phyloP scores from a whole-genome alignment of 2,113 vertebrate genomes.

The Poeciliopsis retropinna region DNA sequence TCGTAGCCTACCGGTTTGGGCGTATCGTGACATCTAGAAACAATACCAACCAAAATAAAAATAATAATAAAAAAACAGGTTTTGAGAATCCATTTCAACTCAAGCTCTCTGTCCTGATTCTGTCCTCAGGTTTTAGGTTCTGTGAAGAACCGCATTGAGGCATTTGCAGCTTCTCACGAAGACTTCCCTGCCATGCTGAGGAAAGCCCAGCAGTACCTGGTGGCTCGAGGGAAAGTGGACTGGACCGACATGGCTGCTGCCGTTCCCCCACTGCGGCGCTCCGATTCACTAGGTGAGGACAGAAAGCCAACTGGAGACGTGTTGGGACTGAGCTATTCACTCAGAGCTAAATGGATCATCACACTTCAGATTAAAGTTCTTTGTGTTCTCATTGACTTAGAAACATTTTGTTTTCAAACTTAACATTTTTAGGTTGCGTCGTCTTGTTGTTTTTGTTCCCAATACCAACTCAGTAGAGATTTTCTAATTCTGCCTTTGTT shows the following conservation, averaged over 20 bases:
- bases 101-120: background rate
- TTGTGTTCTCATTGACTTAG: no score
- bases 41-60: no score
- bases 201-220: conserved; percentile 93
- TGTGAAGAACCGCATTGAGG: conserved; percentile 95
- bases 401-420: no score
- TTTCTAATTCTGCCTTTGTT: no score
- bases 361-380: background rate
- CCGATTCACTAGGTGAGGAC: conserved; percentile 85
- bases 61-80: no score
- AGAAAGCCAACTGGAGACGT: background rate
- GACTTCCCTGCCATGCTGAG: conserved; percentile 91
- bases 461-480: no score
- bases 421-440: no score
- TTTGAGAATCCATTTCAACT: background rate
- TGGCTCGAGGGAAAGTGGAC: conserved; percentile 90
- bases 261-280: conserved; percentile 81
- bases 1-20: background rate
- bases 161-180: conserved; percentile 89
- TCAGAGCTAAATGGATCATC: no score
- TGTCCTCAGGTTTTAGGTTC: conserved; percentile 89
- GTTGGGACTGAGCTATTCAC: background rate
- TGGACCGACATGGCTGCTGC: conserved; percentile 81
- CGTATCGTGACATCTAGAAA: background rate
- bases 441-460: background rate